A percentile compares a stretch with the other conserved stretches of the same genome.
Conservation (phyloP, 2,113 vertebrate species). For the Aythya baeri region DNA sequence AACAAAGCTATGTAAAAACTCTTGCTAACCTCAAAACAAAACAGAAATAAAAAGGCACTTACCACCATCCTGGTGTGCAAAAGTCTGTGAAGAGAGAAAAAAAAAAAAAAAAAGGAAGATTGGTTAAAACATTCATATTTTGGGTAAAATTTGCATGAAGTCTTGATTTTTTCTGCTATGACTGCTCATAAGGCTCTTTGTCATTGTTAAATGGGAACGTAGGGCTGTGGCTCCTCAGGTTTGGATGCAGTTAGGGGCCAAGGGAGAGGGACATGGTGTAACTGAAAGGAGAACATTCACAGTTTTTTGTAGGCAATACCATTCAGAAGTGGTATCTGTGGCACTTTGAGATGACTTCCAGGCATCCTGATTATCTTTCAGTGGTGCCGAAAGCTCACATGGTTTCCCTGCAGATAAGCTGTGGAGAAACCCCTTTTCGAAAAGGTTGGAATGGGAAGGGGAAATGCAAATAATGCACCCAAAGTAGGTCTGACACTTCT, state of each 20-base stretch:
- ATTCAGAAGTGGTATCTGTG: background rate
- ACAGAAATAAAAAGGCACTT: slow-evolving; percentile 56
- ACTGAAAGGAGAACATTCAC: background rate
- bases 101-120: slow-evolving; percentile 71
- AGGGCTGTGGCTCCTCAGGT: background rate
- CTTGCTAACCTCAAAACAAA: background rate
- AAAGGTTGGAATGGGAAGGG: background rate
- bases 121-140: background rate
- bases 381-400: background rate
- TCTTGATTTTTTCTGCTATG: background rate
- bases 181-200: background rate
- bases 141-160: background rate
- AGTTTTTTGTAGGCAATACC: background rate
- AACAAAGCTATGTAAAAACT: background rate
- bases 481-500: background rate
- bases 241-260: background rate
- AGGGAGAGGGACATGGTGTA: background rate
- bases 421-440: background rate
- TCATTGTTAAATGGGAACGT: background rate
- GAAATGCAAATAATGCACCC: background rate
- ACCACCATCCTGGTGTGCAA: slow-evolving; percentile 90
- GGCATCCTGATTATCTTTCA: background rate
- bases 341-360: background rate
- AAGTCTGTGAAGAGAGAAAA: slow-evolving; percentile 82
- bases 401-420: background rate